phyloP scores from a whole-genome alignment of 2,888 invertebrate species.

The Drosophila diplacantha region DNA sequence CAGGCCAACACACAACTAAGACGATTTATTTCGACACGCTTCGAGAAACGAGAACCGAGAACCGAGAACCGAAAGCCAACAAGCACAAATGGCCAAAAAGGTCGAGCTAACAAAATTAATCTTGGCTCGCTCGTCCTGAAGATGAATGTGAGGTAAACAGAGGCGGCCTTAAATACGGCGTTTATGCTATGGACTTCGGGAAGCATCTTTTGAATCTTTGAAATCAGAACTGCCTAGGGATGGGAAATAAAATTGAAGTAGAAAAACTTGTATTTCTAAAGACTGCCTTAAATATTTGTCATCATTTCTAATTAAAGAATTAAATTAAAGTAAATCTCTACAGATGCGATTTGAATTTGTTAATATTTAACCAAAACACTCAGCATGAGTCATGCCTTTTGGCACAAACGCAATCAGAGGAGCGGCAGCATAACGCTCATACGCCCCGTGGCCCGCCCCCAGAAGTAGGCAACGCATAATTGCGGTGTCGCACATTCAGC shows the following conservation, averaged over 20 bases:
- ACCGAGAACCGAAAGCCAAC: constrained; percentile 22
- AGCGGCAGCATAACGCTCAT: background rate
- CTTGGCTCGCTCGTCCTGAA: constrained; percentile 19
- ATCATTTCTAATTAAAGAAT: background rate
- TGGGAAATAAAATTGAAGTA: background rate
- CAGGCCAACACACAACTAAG: constrained; percentile 35
- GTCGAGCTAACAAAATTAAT: constrained; percentile 43
- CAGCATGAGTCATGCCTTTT: background rate
- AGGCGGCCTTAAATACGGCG: constrained; percentile 5
- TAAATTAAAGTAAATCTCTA: background rate
- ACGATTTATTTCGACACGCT: constrained; percentile 52
- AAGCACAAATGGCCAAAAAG: constrained; percentile 40
- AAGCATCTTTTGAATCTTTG: background rate
- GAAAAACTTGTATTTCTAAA: background rate
- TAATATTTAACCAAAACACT: background rate
- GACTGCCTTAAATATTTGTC: background rate
- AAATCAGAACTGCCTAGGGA: background rate
- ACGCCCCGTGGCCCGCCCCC: constrained; percentile 12
- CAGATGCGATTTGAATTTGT: background rate
- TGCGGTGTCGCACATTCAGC: constrained; percentile 34
- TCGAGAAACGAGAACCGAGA: constrained; percentile 24
- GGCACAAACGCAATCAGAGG: background rate
- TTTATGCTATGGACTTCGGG: constrained; percentile 8
- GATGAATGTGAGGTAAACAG: constrained; percentile 34
- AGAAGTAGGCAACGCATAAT: constrained; percentile 32